phyloP scores from a whole-genome alignment of 2,888 invertebrate genomes.

The Erebia aethiops region DNA sequence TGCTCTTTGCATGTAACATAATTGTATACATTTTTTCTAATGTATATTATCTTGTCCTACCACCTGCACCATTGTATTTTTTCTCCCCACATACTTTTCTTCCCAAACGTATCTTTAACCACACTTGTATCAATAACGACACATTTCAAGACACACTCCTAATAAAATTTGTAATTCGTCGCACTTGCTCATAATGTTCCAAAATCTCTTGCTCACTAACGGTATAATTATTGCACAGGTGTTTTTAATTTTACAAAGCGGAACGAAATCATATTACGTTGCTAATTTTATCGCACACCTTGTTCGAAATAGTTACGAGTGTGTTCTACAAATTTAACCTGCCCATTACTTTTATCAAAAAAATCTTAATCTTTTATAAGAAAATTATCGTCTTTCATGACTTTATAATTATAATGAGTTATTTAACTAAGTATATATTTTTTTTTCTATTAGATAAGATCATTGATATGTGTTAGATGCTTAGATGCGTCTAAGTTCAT shows the following conservation, averaged over 20 bases:
- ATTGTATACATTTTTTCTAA: background rate
- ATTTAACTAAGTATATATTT: no score
- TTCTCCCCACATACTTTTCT: slow-evolving; percentile 26
- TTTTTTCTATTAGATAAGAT: no score
- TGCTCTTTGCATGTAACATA: background rate
- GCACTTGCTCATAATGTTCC: background rate
- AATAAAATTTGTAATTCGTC: background rate
- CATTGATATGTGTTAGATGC: no score
- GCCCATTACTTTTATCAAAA: no score
- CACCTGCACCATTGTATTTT: slow-evolving; percentile 2
- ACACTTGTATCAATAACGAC: slow-evolving; percentile 46
- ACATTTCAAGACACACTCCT: background rate
- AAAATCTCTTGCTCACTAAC: background rate
- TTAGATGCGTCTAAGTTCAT: background rate
- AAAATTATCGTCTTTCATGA: no score
- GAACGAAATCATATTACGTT: no score
- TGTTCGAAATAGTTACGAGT: no score
- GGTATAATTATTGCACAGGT: background rate
- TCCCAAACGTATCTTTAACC: background rate
- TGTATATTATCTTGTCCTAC: background rate
- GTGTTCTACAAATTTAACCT: no score
- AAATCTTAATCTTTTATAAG: no score
- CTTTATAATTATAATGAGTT: no score
- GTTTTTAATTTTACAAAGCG: no score
- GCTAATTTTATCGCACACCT: no score